These are phyloP conservation scores for Holocentrus rufus DNA, from an alignment of 2,797 vertebrate genomes.

Conservation along the genomic window DNA sequence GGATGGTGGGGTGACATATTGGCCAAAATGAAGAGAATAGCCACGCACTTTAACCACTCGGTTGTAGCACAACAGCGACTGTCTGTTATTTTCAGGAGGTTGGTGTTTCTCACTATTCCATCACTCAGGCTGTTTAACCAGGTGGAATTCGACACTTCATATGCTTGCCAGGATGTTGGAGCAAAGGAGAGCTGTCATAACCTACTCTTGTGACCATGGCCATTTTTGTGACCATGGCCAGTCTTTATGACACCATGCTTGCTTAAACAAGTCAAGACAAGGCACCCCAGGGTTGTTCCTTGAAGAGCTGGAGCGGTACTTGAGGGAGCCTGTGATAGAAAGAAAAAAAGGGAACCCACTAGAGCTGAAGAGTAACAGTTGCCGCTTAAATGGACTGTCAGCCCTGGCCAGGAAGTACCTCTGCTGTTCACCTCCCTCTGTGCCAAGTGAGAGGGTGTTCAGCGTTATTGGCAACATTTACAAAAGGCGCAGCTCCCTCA, in stretches of 20 bases:
- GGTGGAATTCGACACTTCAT: slow-evolving; percentile 44
- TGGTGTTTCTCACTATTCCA: slow-evolving; percentile 19
- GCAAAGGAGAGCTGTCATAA: slow-evolving; percentile 18
- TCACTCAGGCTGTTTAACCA: slow-evolving; percentile 23
- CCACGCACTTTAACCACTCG: slow-evolving; percentile 42
- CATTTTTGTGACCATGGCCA: slow-evolving; percentile 9
- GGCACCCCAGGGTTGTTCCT: slow-evolving; percentile 28
- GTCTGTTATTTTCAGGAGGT: slow-evolving; percentile 23
- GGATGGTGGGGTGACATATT: too few species aligned
- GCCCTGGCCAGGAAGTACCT: too few species aligned
- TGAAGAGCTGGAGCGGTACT: slow-evolving; percentile 30
- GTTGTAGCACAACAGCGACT: slow-evolving; percentile 25
- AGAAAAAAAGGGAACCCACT: slow-evolving; percentile 33
- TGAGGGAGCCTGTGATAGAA: slow-evolving; percentile 44
- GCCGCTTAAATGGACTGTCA: too few species aligned
- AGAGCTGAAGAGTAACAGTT: slow-evolving; percentile 2
- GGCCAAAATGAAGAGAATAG: slow-evolving; percentile 34
- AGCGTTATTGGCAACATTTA: too few species aligned
- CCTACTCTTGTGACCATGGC: slow-evolving; percentile 15
- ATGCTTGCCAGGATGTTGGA: slow-evolving; percentile 15
- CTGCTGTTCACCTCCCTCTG: too few species aligned
- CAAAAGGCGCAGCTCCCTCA: too few species aligned
- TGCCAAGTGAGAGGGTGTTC: too few species aligned
- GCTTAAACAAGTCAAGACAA: too few species aligned
- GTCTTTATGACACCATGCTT: too few species aligned